A percentile compares a stretch with the other conserved stretches of the same genome.
These are phyloP conservation scores for Achroia grisella DNA, from an alignment of 1,140 invertebrate genomes.

Conservation along the genomic window DNA sequence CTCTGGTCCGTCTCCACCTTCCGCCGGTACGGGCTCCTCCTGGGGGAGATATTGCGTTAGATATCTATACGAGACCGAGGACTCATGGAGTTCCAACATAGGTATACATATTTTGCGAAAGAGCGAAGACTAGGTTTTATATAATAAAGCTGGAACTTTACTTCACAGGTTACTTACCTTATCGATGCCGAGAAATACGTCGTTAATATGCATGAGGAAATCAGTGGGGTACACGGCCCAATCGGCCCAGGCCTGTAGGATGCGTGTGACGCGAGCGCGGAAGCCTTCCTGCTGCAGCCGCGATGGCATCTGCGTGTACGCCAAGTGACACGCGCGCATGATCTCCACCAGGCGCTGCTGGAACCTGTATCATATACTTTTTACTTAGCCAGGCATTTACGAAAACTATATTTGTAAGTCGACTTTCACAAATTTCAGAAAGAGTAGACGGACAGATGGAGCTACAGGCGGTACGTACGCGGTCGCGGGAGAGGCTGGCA, in stretches of 20 bases:
- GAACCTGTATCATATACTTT: conserved; percentile 85
- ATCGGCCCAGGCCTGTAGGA: conserved; percentile 98
- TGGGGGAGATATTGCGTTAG: not conserved
- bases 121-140: too few relatives aligned
- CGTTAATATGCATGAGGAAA: conserved; percentile 92
- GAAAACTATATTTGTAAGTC: too few relatives aligned
- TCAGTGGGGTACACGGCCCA: conserved; percentile 97
- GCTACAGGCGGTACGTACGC: too few relatives aligned
- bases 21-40: conserved; percentile 3
- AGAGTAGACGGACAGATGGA: too few relatives aligned
- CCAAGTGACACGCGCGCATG: conserved; percentile 85
- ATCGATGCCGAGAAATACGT: conserved; percentile 80
- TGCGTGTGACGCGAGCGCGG: conserved; percentile 94
- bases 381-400: too few relatives aligned
- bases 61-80: not conserved
- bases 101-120: too few relatives aligned
- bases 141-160: too few relatives aligned
- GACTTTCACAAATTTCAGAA: too few relatives aligned
- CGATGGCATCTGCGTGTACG: conserved; percentile 85
- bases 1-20: conserved; percentile 1
- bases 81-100: too few relatives aligned
- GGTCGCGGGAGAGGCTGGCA: too few relatives aligned
- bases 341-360: conserved; percentile 90
- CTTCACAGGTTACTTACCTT: conserved; percentile 22
- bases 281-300: conserved; percentile 97